Evolutionary conservation across 2,888 invertebrate genomes (phyloP), one percentile per base, ranked within the genome.

Genomic region (Acleris sparsana): DNA sequence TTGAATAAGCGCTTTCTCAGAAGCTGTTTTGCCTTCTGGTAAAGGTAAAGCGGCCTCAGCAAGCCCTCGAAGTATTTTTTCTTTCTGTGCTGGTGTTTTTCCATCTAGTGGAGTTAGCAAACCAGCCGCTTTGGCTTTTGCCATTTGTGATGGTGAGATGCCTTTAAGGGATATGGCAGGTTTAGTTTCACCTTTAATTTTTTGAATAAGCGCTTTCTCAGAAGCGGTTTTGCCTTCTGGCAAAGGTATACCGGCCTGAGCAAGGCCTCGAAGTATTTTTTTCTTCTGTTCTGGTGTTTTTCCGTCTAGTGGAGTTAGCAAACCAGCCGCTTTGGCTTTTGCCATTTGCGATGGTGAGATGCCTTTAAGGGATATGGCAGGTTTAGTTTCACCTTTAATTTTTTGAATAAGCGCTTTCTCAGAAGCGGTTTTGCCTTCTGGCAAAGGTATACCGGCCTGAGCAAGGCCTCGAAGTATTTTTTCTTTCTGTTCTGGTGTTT

Each of bases 171-270:
- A 44, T 5, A 13, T 16, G 16, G 44, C n/a, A 16, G 44, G 44
- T n/a, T 44, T 44, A 5, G 44, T 6, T 44, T 44, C 5, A 44
- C 5, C 44, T n/a, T n/a, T 16, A 44, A 44, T 6, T 44, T 16
- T 44, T 44, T 44, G 13, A n/a, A 44, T 44, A 6, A 44, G 44
- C 5, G 44, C 44, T 44, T 44, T 44, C 11, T 44, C 44, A 16
- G 44, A 44, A 16, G 13, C 44, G 5, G 44, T 44, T 44, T 44
- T 44, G 1, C 44, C 44, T 44, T 44, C 44, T 2, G 44, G 44
- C 44, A 44, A 64, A 0, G 75, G 76, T 2, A 80, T 20, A 0
- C 80, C 80, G 20, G 72, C 70, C 53, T 63, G 72, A 3, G 73
- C 79, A 49, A 82, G 65, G 1, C 72, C 77, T 63, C 53, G 73